These are phyloP conservation scores for Clostera curtula DNA, from an alignment of 2,888 invertebrate species.

Conservation along the genomic window DNA sequence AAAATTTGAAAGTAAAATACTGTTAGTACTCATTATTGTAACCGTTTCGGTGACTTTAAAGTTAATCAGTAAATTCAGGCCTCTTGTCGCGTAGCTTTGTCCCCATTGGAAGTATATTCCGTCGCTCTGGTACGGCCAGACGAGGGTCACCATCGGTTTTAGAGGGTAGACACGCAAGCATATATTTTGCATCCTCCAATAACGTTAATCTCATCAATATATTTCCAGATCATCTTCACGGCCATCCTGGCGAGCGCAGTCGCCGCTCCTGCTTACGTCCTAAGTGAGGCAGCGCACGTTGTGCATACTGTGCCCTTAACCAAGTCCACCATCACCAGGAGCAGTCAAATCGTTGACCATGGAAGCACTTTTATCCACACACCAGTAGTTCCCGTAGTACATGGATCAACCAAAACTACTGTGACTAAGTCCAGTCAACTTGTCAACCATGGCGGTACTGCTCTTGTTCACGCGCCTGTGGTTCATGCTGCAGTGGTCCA, in stretches of 20 bases:
- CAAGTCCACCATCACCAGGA: conserved; percentile 40
- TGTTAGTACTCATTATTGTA: too few relatives aligned
- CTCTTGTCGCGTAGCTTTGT: too few relatives aligned
- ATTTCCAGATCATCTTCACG: conserved; percentile 24
- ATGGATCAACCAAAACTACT: conserved; percentile 28
- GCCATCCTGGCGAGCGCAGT: conserved; percentile 35
- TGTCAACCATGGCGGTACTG: conserved; percentile 41
- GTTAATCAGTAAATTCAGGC: too few relatives aligned
- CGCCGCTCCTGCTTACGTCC: conserved; percentile 37
- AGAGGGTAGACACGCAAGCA: too few relatives aligned
- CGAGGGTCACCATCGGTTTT: too few relatives aligned
- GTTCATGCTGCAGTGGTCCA: conserved; percentile 26
- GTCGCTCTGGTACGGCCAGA: too few relatives aligned
- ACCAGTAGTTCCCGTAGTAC: conserved; percentile 20
- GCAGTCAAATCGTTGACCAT: conserved; percentile 41
- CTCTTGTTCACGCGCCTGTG: conserved; percentile 30
- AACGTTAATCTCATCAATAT: not conserved
- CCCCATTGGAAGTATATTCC: too few relatives aligned
- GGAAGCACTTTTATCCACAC: conserved; percentile 32
- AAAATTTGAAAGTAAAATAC: too few relatives aligned
- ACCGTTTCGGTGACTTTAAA: too few relatives aligned
- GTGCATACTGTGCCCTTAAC: conserved; percentile 27
- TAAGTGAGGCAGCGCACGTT: conserved; percentile 29
- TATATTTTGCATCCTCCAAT: not conserved
- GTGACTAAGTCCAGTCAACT: conserved; percentile 49